Percentiles rank a stretch among this genome's conserved stretches.
Conservation (phyloP, 2,113 vertebrate genomes). For the Pionites leucogaster region DNA sequence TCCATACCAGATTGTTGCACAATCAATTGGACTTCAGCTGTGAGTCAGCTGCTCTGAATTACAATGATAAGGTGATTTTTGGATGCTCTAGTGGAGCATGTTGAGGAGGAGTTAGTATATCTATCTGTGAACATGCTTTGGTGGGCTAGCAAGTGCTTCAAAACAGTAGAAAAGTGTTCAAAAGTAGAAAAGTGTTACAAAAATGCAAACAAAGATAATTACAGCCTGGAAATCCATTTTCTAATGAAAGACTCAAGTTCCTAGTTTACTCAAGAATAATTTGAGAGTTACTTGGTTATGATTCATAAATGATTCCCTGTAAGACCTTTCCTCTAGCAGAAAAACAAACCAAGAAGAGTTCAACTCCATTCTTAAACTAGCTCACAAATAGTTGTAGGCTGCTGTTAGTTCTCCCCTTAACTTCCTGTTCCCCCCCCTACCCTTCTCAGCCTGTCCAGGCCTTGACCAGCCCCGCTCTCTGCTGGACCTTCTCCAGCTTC, state of each 20-base stretch:
- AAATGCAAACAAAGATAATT: neutral
- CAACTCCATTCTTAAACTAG: neutral
- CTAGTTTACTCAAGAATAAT: neutral
- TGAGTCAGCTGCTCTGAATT: neutral
- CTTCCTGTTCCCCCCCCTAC: neutral
- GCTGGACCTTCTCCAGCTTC: neutral
- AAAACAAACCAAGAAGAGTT: neutral
- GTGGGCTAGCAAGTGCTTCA: neutral
- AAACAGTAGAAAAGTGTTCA: neutral
- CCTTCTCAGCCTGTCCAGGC: neutral
- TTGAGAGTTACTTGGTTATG: neutral
- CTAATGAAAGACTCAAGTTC: rapidly evolving
- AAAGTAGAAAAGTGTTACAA: neutral
- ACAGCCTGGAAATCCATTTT: neutral
- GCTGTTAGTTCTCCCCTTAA: neutral
- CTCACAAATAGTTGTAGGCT: neutral
- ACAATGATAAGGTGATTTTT: neutral
- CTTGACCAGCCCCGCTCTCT: neutral
- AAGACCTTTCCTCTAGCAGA: neutral
- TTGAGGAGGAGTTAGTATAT: neutral
- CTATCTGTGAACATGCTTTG: neutral
- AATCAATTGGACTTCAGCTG: neutral
- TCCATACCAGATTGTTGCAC: neutral
- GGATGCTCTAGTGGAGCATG: neutral
- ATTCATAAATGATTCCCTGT: neutral